Evolutionary conservation across 2,113 vertebrate genomes (phyloP), one percentile per base, ranked within the genome.

Genomic region (Hypanus sabinus): DNA sequence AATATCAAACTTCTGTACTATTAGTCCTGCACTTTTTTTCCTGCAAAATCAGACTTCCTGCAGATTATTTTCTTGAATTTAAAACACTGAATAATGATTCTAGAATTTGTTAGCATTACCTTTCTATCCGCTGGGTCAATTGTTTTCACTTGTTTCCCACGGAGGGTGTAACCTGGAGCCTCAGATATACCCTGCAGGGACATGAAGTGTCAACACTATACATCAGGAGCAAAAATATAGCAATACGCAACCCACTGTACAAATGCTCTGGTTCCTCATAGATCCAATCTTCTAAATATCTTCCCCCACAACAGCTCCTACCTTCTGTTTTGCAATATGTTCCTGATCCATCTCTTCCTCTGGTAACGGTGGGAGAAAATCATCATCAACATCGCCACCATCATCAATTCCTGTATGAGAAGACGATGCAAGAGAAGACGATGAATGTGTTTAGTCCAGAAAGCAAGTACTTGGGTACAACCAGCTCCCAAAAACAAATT

Each of bases 291-390:
- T 9, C 0, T 33, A 1, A 87, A 5, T 33, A 27, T 87, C 62
- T 65, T 70, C 27, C 65, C 36, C 9, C 6, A 65, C 6, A 38
- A 83, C 33, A 83, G 12, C 73, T 22, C 95, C 75, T 91, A 98
- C 98, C 97, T 96, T 96, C 71, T 97, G 97, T 0, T 94, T 94
- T 68, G 97, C 94, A 0, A 97, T 0, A 7, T 95, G 96, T 1
- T 98, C 96, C 0, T 60, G 94, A 0, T 96, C 96, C 77, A 95
- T 94, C 2, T 75, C 87, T 0, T 79, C 38, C 27, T 94, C 95
- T 33, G 85, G 94, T 8, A 95, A 95, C 4, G 94, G 73, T 0
- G 96, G 96, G 0, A 94, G 0, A 73, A 97, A 96, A 0, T 57
- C 94, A 0, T 16, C 60, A 0, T 94, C 95, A 2, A 71, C 94